Evolutionary conservation across 2,888 invertebrate genomes (phyloP), one percentile per base, ranked within the genome.

Genomic region (Acleris literana): DNA sequence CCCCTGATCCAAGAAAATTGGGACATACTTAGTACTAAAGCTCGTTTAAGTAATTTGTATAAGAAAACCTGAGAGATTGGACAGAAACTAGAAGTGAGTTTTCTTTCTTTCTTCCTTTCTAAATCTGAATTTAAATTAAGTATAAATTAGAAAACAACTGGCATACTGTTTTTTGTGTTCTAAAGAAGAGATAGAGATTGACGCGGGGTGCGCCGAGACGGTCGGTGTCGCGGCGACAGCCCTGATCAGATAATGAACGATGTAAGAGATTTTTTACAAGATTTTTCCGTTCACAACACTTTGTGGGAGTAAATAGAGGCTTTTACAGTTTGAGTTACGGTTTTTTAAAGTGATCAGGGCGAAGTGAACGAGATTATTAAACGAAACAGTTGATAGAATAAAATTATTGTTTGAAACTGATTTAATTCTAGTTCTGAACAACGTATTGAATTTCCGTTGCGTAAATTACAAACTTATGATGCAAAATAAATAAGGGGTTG

Each of bases 171-270:
- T 57, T 29, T 48, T 53, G 22, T 66, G 9, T 62, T 16, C 39
- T 53, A 7, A 13, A 16, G 16, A 20, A 44, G 49, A 54, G 48
- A 49, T 49, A 69, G 69, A 72, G 78, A 80, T 80, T 82, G 82
- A 81, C 79, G 74, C 69, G 77, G 25, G 61, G 61, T 65, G 63
- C 68, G 68, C 33, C 18, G 70, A 71, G 71, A 68, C 70, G 71
- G 71, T 74, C 71, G 71, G 70, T 74, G 71, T 74, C 76, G 68
- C 66, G 48, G 69, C 75, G 76, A 77, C 75, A 76, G 61, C 63
- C 52, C 69, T 72, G 73, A 78, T 80, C 75, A 74, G 76, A 76
- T 78, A 76, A 79, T 74, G 70, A 72, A 71, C 69, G 70, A 68
- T 63, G 63, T 70, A 57, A 65, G 22, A 70, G 63, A 68, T 68